phyloP scores from a whole-genome alignment of 2,113 vertebrate species.

The Thalassoma bifasciatum region DNA sequence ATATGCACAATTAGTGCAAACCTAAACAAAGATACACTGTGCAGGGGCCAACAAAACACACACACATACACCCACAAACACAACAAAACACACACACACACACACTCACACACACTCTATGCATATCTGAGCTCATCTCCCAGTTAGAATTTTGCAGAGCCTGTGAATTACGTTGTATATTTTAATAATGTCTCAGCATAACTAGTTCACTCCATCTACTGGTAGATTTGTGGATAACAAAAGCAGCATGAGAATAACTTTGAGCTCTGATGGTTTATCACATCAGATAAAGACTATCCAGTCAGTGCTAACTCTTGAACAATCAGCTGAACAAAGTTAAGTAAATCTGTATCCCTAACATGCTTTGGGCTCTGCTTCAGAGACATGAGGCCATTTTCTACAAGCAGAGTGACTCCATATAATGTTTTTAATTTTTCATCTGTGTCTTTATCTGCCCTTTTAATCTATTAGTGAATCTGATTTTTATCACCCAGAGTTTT shows the following conservation, averaged over 20 bases:
- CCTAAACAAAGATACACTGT: too few relatives aligned
- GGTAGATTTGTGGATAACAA: background rate
- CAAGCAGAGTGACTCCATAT: background rate
- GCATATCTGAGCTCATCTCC: background rate
- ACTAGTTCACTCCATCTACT: conserved; percentile 18
- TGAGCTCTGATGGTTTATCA: background rate
- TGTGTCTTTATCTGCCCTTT: background rate
- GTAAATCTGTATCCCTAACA: too few relatives aligned
- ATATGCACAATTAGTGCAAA: too few relatives aligned
- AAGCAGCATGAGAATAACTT: background rate
- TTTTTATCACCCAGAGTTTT: too few relatives aligned
- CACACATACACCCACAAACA: background rate
- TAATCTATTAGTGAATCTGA: background rate
- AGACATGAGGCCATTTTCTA: background rate
- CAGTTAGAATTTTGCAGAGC: background rate
- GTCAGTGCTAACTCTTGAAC: too few relatives aligned
- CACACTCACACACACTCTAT: background rate
- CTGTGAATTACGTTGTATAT: background rate
- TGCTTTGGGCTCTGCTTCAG: background rate
- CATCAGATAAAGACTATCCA: background rate
- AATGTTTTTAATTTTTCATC: background rate
- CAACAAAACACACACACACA: background rate
- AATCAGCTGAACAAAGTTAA: too few relatives aligned
- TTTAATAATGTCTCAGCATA: background rate
- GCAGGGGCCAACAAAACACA: too few relatives aligned